Evolutionary conservation across 2,888 invertebrate species (phyloP).

Genomic region (Leucania comma): DNA sequence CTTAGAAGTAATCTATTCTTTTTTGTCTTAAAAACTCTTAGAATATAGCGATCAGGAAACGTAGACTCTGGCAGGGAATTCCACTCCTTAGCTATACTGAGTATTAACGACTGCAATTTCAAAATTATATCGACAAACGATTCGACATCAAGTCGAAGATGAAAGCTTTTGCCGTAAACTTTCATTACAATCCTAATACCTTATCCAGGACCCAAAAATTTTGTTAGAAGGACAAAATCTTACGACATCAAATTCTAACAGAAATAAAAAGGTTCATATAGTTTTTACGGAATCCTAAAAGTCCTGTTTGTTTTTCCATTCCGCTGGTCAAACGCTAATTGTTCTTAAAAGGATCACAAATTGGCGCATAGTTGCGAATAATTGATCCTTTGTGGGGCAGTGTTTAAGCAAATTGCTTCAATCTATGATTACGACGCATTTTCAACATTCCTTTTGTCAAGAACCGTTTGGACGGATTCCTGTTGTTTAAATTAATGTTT

Average conservation of each 20-base stretch:
- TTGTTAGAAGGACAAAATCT: too few species aligned
- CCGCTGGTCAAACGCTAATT: conserved; percentile 71
- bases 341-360: conserved; percentile 76
- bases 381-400: conserved; percentile 28
- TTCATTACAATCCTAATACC: too few species aligned
- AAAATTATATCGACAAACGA: too few species aligned
- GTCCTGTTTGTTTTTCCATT: conserved; percentile 70
- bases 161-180: too few species aligned
- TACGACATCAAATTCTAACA: neutral
- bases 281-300: conserved; percentile 55
- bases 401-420: conserved; percentile 44
- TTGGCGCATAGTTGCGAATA: conserved; percentile 64
- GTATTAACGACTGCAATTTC: too few species aligned
- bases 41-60: too few species aligned
- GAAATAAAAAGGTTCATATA: neutral
- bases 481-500: conserved; percentile 29
- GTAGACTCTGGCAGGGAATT: too few species aligned
- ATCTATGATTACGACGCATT: conserved; percentile 38
- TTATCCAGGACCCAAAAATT: too few species aligned
- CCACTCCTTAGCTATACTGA: too few species aligned
- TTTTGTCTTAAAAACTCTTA: too few species aligned
- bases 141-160: too few species aligned
- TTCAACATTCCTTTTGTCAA: conserved; percentile 34
- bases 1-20: too few species aligned
- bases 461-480: conserved; percentile 44